A percentile compares a stretch with the other conserved stretches of the same genome.
phyloP scores from a whole-genome alignment of 2,797 vertebrate genomes.

The Helarctos malayanus region DNA sequence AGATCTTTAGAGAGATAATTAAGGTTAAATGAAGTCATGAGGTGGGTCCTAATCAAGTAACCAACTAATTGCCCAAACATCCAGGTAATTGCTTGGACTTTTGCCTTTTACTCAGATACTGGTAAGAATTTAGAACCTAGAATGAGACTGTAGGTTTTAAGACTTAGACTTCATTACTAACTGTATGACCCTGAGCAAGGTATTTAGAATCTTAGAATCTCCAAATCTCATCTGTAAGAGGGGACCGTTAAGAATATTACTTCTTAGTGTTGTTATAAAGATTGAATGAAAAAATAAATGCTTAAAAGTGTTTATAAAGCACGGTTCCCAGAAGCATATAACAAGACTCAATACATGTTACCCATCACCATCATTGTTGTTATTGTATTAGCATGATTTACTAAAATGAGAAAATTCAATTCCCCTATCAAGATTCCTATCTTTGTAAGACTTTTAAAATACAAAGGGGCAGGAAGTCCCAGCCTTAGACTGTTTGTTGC shows the following conservation, averaged over 20 bases:
- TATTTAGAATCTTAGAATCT: slow-evolving; percentile 40
- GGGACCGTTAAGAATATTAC: not conserved
- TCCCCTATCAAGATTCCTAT: not conserved
- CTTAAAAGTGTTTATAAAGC: not conserved
- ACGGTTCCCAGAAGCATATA: not conserved
- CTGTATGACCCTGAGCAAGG: not conserved
- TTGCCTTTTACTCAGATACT: not conserved
- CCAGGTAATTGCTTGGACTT: not conserved
- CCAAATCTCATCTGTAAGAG: not conserved
- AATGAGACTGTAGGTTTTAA: not conserved
- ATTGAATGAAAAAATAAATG: slow-evolving; percentile 24
- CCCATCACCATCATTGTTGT: not conserved
- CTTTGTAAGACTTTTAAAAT: not conserved
- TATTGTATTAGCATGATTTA: not conserved
- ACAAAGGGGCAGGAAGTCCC: not conserved
- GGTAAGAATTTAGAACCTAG: not conserved
- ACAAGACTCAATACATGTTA: not conserved
- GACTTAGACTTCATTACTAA: not conserved
- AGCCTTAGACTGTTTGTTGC: not conserved
- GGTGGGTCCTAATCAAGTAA: not conserved
- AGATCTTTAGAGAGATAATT: not conserved
- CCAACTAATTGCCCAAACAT: not conserved
- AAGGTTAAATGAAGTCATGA: not conserved
- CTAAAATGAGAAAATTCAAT: slow-evolving; percentile 4
- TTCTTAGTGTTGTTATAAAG: not conserved